Evolutionary conservation across 2,113 vertebrate genomes (phyloP).

Genomic region (Ahaetulla prasina): DNA sequence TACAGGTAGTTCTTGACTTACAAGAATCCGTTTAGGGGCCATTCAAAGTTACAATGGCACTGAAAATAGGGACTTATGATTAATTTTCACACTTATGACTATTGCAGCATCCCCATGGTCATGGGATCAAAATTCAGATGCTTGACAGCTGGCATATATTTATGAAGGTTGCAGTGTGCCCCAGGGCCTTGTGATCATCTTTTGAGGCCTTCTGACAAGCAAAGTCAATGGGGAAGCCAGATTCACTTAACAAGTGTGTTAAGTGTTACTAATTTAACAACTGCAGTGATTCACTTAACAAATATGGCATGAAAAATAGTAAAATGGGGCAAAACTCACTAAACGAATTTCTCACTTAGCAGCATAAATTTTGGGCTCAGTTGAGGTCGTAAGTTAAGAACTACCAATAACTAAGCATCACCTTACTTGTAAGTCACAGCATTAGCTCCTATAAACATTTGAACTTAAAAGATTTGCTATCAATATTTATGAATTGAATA

Average conservation of each 20-base stretch:
- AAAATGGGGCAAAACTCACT: neutral
- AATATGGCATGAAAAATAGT: too few species aligned
- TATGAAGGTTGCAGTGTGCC: neutral
- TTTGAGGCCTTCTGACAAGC: neutral
- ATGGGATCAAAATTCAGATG: neutral
- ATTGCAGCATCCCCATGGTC: neutral
- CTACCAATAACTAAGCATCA: neutral
- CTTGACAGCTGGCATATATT: neutral
- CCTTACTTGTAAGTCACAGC: neutral
- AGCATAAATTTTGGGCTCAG: neutral
- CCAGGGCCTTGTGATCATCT: neutral
- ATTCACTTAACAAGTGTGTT: neutral
- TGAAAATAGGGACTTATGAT: neutral
- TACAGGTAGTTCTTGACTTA: neutral
- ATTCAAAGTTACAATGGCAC: neutral
- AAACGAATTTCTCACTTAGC: neutral
- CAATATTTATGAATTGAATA: conserved; percentile 21
- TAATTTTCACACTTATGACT: neutral
- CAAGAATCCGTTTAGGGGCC: neutral
- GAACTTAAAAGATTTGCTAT: neutral
- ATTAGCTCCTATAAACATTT: neutral
- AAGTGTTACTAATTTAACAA: too few species aligned
- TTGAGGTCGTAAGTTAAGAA: neutral
- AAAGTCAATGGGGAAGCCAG: neutral
- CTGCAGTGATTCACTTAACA: too few species aligned